Conservation (phyloP, 2,113 vertebrate species). For the Otocyon megalotis region DNA sequence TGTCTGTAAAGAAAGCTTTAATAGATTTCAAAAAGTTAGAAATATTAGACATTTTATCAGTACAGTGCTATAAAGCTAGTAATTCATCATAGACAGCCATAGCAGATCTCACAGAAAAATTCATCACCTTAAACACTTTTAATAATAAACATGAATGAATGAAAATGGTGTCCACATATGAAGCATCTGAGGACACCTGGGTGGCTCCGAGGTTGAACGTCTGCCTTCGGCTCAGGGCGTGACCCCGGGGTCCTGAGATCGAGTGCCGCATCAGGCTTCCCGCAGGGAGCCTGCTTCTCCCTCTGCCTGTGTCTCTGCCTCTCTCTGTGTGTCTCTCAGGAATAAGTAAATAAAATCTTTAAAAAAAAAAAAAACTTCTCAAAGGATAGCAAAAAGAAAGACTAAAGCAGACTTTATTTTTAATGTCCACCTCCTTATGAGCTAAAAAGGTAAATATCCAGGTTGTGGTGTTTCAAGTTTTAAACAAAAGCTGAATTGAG, state of each 20-base stretch:
- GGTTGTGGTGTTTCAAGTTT: slow-evolving; percentile 2
- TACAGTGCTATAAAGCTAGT: slow-evolving; percentile 2
- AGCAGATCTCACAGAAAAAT: slow-evolving; percentile 17
- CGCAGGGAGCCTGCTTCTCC: too few relatives aligned
- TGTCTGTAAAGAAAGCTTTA: slow-evolving; percentile 2
- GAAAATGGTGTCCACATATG: too few relatives aligned
- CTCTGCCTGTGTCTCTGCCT: too few relatives aligned
- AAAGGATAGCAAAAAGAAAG: slow-evolving; percentile 15
- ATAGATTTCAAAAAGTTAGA: neutral
- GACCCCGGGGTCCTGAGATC: too few relatives aligned
- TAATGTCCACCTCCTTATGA: neutral
- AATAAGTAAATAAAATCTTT: too few relatives aligned
- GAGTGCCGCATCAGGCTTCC: too few relatives aligned
- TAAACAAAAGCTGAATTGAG: slow-evolving; percentile 30
- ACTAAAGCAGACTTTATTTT: neutral
- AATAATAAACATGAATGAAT: slow-evolving; percentile 8
- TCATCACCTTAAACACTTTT: neutral
- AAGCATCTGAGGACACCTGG: too few relatives aligned
- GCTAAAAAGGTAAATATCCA: slow-evolving; percentile 33
- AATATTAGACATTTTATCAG: neutral
- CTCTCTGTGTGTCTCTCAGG: too few relatives aligned
- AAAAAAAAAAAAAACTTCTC: neutral
- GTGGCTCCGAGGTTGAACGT: too few relatives aligned
- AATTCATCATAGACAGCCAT: neutral
- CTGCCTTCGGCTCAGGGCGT: too few relatives aligned